A percentile compares a stretch with the other conserved stretches of the same genome.
These are phyloP conservation scores for Oryctolagus cuniculus DNA, from an alignment of 2,113 vertebrate genomes.

Conservation along the genomic window DNA sequence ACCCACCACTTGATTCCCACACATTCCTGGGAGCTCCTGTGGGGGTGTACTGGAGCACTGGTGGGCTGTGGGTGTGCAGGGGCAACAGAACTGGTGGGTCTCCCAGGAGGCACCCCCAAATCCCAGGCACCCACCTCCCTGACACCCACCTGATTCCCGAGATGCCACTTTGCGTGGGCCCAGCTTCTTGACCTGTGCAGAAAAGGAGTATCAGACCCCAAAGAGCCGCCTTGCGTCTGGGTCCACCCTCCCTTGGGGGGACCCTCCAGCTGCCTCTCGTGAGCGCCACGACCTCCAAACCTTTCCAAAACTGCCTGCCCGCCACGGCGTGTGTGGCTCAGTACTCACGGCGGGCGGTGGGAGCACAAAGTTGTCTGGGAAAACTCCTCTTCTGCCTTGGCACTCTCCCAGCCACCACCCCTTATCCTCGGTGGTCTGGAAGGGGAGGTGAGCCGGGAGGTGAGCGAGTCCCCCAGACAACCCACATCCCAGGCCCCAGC, in stretches of 20 bases:
- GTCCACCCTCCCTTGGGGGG: not conserved
- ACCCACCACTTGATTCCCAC: not conserved
- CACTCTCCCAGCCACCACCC: constrained; percentile 96
- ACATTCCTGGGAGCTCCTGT: not conserved
- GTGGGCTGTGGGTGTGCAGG: not conserved
- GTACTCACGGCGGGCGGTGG: constrained; percentile 85
- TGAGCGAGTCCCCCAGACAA: too few relatives aligned
- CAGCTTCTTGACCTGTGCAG: constrained; percentile 73
- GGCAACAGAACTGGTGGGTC: not conserved
- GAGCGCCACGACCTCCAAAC: not conserved
- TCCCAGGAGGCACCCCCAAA: not conserved
- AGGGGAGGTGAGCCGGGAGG: not conserved
- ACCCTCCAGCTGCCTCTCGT: not conserved
- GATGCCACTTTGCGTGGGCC: constrained; percentile 30
- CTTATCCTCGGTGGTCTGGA: constrained; percentile 87
- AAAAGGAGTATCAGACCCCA: constrained; percentile 13
- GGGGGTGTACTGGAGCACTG: not conserved
- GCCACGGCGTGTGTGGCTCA: not conserved
- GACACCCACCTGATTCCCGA: constrained; percentile 67
- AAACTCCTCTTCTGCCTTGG: constrained; percentile 90
- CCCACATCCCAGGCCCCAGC: not conserved
- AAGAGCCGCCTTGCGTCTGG: not conserved
- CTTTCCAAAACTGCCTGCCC: not conserved
- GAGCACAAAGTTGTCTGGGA: constrained; percentile 94
- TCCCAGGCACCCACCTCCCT: not conserved